These are phyloP conservation scores for Parambassis ranga DNA, from an alignment of 2,797 vertebrate species.

Conservation along the genomic window DNA sequence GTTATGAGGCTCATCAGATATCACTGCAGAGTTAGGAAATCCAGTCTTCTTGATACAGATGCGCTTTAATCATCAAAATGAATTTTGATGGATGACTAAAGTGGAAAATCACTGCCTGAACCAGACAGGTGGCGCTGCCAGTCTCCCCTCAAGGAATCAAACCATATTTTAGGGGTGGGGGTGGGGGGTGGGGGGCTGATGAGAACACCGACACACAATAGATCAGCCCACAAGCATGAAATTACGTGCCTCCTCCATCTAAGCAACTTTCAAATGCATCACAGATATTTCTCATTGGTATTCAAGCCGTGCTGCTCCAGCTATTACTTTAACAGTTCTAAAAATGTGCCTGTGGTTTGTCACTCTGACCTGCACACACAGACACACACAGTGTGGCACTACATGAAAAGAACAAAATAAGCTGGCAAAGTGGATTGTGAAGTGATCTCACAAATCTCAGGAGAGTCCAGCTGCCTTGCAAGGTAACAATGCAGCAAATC, in stretches of 20 bases:
- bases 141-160: constrained; percentile 9
- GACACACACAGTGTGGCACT: neutral
- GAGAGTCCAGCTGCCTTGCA: no score
- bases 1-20: no score
- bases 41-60: neutral
- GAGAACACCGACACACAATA: neutral
- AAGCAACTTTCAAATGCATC: constrained; percentile 1
- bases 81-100: constrained; percentile 27
- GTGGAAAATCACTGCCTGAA: constrained; percentile 36
- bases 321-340: neutral
- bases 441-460: no score
- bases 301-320: neutral
- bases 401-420: neutral
- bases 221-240: constrained; percentile 28
- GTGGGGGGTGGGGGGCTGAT: neutral
- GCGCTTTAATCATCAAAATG: constrained; percentile 25
- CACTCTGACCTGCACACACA: neutral
- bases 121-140: constrained; percentile 20
- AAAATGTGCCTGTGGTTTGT: neutral
- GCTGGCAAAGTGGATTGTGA: no score
- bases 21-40: neutral
- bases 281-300: neutral
- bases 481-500: no score
- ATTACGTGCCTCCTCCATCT: constrained; percentile 19
- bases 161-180: constrained; percentile 9